These are phyloP conservation scores for Cyanistes caeruleus DNA, from an alignment of 2,113 vertebrate species.

Conservation along the genomic window DNA sequence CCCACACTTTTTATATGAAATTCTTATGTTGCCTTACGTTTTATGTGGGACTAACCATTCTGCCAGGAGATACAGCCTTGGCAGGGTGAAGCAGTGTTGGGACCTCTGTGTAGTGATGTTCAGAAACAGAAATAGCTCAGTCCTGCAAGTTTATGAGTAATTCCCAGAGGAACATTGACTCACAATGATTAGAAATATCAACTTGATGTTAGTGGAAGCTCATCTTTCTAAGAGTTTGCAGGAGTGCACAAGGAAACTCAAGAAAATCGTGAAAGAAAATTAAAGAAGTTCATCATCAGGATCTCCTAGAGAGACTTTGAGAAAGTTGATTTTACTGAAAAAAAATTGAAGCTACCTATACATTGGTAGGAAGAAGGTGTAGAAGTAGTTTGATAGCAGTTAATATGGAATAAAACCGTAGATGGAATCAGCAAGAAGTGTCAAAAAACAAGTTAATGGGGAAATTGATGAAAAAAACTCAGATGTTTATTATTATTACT, in stretches of 20 bases:
- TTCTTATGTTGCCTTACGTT: not conserved
- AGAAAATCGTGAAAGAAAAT: not conserved
- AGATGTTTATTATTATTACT: not conserved
- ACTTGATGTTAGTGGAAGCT: not conserved
- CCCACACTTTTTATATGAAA: fast-evolving
- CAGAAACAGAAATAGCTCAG: not conserved
- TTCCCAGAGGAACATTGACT: not conserved
- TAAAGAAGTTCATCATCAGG: not conserved
- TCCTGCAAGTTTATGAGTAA: not conserved
- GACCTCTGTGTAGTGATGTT: not conserved
- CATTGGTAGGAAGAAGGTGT: not conserved
- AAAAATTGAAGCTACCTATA: not conserved
- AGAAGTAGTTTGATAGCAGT: not conserved
- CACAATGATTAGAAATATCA: not conserved
- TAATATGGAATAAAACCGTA: not conserved
- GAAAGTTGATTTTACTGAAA: not conserved
- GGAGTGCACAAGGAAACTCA: not conserved
- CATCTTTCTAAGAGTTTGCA: not conserved
- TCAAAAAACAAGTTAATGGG: not conserved
- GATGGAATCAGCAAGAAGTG: not conserved
- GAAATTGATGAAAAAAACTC: not conserved
- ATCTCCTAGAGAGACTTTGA: not conserved
- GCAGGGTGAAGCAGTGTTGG: not conserved
- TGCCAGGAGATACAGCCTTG: not conserved
- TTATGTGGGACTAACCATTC: not conserved